These are phyloP conservation scores for Colletes latitarsis DNA, from an alignment of 1,140 invertebrate species.

Conservation along the genomic window DNA sequence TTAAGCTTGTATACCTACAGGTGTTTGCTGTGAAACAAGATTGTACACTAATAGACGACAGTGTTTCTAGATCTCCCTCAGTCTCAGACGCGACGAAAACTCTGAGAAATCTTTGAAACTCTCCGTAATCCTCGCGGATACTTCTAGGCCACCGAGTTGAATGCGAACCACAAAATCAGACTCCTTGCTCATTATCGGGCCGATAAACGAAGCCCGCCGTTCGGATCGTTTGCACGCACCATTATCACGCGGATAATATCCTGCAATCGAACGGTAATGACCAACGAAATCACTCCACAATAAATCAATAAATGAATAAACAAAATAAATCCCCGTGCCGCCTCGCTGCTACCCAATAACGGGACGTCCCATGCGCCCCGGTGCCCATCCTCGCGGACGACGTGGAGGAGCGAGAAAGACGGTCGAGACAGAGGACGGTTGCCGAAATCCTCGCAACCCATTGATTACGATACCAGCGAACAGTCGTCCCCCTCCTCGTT, in stretches of 20 bases:
- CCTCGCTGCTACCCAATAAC: conserved; percentile 26
- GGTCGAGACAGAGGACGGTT: neutral
- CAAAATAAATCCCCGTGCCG: conserved; percentile 30
- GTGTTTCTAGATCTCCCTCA: too few species aligned
- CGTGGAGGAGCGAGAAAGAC: too few species aligned
- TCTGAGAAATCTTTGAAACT: too few species aligned
- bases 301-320: conserved; percentile 50
- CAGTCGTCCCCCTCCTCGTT: neutral
- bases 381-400: neutral
- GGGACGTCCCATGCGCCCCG: conserved; percentile 22
- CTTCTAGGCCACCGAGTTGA: neutral
- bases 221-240: conserved; percentile 32
- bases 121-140: too few species aligned
- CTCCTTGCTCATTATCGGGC: conserved; percentile 31
- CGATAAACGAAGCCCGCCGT: conserved; percentile 34
- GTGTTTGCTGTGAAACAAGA: too few species aligned
- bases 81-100: too few species aligned
- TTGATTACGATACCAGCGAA: conserved; percentile 62
- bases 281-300: conserved; percentile 37
- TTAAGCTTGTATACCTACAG: too few species aligned
- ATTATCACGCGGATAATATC: conserved; percentile 47
- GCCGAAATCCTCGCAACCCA: conserved; percentile 50
- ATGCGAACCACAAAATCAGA: neutral
- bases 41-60: too few species aligned
- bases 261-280: conserved; percentile 36